A percentile compares a stretch with the other conserved stretches of the same genome.
These are phyloP conservation scores for Climacteris rufus DNA, from an alignment of 2,113 vertebrate genomes.

Conservation along the genomic window DNA sequence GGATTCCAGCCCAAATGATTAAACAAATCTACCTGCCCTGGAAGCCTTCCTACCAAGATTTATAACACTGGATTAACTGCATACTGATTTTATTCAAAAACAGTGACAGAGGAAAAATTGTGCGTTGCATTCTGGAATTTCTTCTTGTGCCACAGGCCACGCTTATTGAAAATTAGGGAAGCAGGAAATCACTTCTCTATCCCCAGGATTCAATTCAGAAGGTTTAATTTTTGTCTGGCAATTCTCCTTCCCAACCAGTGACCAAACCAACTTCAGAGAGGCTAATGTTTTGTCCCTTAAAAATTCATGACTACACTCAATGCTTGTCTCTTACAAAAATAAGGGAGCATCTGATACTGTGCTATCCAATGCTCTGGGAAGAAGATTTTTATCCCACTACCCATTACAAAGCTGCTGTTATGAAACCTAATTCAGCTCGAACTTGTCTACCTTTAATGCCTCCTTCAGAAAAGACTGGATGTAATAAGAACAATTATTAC, in stretches of 20 bases:
- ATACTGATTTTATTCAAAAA: constrained; percentile 56
- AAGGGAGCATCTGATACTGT: neutral
- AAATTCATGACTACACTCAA: neutral
- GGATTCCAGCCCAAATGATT: constrained; percentile 52
- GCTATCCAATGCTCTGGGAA: neutral
- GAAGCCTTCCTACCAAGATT: constrained; percentile 26
- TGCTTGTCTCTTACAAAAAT: neutral
- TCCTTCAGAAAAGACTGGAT: neutral
- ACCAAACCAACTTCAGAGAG: neutral
- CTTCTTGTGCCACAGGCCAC: neutral
- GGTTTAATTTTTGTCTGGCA: constrained; percentile 25
- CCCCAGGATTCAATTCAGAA: constrained; percentile 27
- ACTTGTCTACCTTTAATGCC: neutral
- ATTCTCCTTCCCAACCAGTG: neutral
- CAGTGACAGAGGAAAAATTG: constrained; percentile 20
- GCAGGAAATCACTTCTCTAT: constrained; percentile 19
- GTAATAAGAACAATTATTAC: neutral
- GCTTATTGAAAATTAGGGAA: neutral
- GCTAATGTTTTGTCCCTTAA: neutral
- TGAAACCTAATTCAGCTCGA: neutral
- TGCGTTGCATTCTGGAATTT: neutral
- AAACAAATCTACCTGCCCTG: constrained; percentile 62
- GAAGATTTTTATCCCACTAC: constrained; percentile 18
- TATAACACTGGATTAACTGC: constrained; percentile 45
- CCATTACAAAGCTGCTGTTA: neutral